Evolutionary conservation across 2,888 invertebrate genomes (phyloP), one percentile per base, ranked within the genome.

Genomic region (Cephus rjabovi): DNA sequence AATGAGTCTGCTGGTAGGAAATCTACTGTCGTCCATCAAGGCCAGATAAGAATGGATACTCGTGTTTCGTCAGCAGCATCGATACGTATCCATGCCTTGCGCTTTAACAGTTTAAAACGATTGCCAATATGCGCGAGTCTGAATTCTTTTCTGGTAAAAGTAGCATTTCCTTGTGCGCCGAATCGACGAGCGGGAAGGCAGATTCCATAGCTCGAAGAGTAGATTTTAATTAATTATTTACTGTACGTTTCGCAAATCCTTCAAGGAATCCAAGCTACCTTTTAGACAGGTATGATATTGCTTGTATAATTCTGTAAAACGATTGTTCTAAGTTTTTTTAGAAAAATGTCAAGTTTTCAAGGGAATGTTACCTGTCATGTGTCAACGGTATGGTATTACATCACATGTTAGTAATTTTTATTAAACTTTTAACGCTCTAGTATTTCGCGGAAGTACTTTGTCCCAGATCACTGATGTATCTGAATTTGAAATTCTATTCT

Each of bases 1-100:
- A 6, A 23, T 56, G 56, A 56, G 23, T 23, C 56, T 56, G 0
- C 23, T 23, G 56, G 56, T 56, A 23, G 56, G 23, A 56, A 56
- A 56, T 56, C 23, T 15, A 56, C 56, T 23, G 56, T 56, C 56
- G 23, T 23, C 69, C 74, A 82, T 81, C 87, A 90, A 90, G 90
- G 89, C 84, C 89, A 86, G 89, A 89, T 86, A 89, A 90, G 88
- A 90, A 90, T 90, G 90, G 89, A 87, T 87, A 86, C 78, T 82
- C 77, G 74, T 77, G 74, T 89, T 89, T 90, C 89, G 86, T 89
- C 88, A 90, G 77, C 71, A 34, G 30, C 31, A 71, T 30, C 31
- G 15, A 71, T 34, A 33, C 71, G 31, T 71, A 33, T 11, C 12
- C 34, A 11, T 11, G 30, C 30, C 30, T 30, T 34, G 71, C 31